Base-by-base conservation (phyloP, 2,113 vertebrate species). In the Thunnus thynnus region DNA sequence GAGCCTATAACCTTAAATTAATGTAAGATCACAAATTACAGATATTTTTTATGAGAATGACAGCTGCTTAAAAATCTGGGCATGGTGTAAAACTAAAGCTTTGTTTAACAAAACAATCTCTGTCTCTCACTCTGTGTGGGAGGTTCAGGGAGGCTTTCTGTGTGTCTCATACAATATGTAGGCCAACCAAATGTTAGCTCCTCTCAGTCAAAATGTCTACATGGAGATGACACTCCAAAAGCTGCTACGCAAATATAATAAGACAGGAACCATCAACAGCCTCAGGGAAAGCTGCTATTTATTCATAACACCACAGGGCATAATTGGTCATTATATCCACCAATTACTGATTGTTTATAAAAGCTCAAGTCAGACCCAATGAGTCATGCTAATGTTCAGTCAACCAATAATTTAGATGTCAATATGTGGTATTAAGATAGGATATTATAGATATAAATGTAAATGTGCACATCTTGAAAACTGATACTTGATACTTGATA, bases 261-360 rank as follows among this genome's bases (percentile, higher is more conserved):
- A 83, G 80, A 90, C 83, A 83, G 50, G n/a, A 67, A 68, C 57
- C 25, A 52, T 86, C 70, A 76, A 58, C 20, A 56, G 71, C 72
- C 76, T 76, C 32, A 13, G 73, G 73, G 66, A 83, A 69, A 50
- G 58, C 71, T 44, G 32, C 52, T 78, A 71, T 87, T 87, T 85
- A 76, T 84, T 80, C 60, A 72, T 25, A 64, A 72, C 55, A 69
- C 65, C 72, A 67, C 54, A 13, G 36, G 79, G 61, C 64, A 66
- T 70, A 72, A 88, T 79, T 84, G 76, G 64, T 81, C 44, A 82
- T 77, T 55, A 72, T 56, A 82, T 70, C 30, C 63, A 78, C 17
- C 70, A 66, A 84, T 87, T 86, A 86, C 52, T 56, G 47, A 85
- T 78, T 75, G 67, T 81, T 78, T 85, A 17, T 78, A 82, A 82